Evolutionary conservation across 2,797 vertebrate genomes (phyloP), one percentile per base, ranked within the genome.

Genomic region (Sebastes baramenuke): DNA sequence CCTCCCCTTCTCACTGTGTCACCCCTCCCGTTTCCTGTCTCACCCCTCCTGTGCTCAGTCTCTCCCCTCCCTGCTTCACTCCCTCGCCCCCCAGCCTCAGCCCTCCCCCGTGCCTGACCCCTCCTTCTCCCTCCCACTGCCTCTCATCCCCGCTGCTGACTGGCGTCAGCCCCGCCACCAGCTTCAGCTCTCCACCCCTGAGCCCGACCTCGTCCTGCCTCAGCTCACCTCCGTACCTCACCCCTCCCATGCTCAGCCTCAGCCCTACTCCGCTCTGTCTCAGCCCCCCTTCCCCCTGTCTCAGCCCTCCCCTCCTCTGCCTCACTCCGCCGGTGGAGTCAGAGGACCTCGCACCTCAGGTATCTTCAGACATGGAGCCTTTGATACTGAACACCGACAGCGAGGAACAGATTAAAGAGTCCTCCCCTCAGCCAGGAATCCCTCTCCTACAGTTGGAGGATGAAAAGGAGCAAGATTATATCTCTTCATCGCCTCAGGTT

Each of bases 211-310:
- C 93, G 1, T 94, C 94, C 67, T 88, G 90, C 77, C 91, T 94
- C 72, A 93, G 93, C 84, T 93, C 94, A 22, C 92, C 93, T 77
- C 87, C 93, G 20, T 94, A 94, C 84, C 92, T 95, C 77, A 94
- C 93, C n/a, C 93, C 94, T 14, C 92, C 93, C 1, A 90, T 92
- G 92, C 92, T 93, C 6, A 93, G 93, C 86, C 91, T 93, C 55
- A 93, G 90, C 82, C 92, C 94, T 68, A 89, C 93, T 56, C 94
- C 93, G 0, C 79, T 85, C 58, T 93, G 89, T 77, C 82, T 87
- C 2, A 93, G 79, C 60, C 92, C 94, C 1, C 94, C 92, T 5
- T 89, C 91, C 14, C 92, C 90, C 22, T 89, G 88, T 69, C 90
- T 94, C 77, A 93, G 89, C 66, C 91, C 93, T 55, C 93, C 94